Conservation (phyloP, 2,888 invertebrate genomes). For the Drosophila rellima region DNA sequence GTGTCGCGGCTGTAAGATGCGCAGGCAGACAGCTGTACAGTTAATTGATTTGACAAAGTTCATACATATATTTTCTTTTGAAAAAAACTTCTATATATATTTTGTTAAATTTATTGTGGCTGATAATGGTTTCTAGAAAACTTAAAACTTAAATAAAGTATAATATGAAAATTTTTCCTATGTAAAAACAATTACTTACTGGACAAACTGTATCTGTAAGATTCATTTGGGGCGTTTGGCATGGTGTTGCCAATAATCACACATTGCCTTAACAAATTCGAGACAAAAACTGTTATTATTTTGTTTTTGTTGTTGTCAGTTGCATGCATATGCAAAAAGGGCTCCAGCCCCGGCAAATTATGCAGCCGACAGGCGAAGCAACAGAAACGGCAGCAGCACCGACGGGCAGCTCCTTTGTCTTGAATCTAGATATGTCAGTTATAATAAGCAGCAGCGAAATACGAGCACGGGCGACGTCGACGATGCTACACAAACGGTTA, state of each 20-base stretch:
- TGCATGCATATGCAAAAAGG: conserved; percentile 54
- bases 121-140: no score
- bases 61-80: not conserved
- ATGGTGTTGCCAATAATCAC: conserved; percentile 71
- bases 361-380: conserved; percentile 40
- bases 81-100: no score
- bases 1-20: conserved; percentile 4
- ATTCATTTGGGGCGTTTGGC: conserved; percentile 12
- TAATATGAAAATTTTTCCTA: no score
- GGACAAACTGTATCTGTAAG: not conserved
- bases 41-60: not conserved
- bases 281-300: conserved; percentile 58
- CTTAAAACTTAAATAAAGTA: no score
- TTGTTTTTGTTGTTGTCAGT: conserved; percentile 4
- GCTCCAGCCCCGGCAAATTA: conserved; percentile 58
- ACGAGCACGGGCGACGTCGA: conserved; percentile 57
- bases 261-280: conserved; percentile 55
- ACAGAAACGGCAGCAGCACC: conserved; percentile 14
- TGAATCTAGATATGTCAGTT: conserved; percentile 75
- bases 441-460: conserved; percentile 74
- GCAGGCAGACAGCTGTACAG: not conserved
- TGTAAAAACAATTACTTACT: not conserved
- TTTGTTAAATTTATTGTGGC: no score
- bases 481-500: conserved; percentile 52
- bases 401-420: conserved; percentile 21